phyloP scores from a whole-genome alignment of 2,888 invertebrate species.

The Cheilosia vernalis region DNA sequence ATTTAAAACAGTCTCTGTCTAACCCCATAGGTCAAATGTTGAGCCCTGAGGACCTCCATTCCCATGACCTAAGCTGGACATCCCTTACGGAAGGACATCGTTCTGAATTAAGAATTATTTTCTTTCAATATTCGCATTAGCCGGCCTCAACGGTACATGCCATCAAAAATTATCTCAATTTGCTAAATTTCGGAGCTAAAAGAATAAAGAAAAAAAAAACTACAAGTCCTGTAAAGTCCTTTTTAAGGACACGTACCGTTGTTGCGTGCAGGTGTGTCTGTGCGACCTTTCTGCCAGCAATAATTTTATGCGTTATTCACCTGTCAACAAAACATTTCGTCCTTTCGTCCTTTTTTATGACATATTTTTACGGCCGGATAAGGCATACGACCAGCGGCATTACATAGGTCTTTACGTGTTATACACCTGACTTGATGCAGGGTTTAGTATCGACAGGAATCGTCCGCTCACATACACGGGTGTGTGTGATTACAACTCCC shows the following conservation, averaged over 20 bases:
- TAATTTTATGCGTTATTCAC: slow-evolving; percentile 68
- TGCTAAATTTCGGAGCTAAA: slow-evolving; percentile 15
- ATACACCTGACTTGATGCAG: slow-evolving; percentile 17
- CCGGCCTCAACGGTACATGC: slow-evolving; percentile 5
- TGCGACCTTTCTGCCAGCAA: slow-evolving; percentile 36
- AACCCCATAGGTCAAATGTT: slow-evolving; percentile 40
- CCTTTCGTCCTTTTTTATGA: slow-evolving; percentile 58
- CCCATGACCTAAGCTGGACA: slow-evolving; percentile 14
- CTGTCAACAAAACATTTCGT: slow-evolving; percentile 67
- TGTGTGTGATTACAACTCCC: slow-evolving; percentile 21
- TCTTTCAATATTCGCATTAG: slow-evolving; percentile 27
- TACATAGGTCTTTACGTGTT: slow-evolving; percentile 36
- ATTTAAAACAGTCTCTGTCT: slow-evolving; percentile 42
- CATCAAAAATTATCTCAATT: slow-evolving; percentile 39
- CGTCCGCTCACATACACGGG: background rate
- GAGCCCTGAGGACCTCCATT: slow-evolving; percentile 27
- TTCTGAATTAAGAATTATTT: slow-evolving; percentile 58
- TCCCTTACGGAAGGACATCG: slow-evolving; percentile 44
- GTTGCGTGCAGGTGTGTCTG: slow-evolving; percentile 15
- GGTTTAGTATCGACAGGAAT: background rate
- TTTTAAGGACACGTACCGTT: slow-evolving; percentile 2
- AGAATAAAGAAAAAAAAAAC: slow-evolving; percentile 29
- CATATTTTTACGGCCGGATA: slow-evolving; percentile 61
- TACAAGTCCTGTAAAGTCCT: slow-evolving; percentile 37
- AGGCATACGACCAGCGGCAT: slow-evolving; percentile 38